A percentile compares a stretch with the other conserved stretches of the same genome.
Conservation (phyloP, 2,888 invertebrate species). For the Standfussiana lucernea region DNA sequence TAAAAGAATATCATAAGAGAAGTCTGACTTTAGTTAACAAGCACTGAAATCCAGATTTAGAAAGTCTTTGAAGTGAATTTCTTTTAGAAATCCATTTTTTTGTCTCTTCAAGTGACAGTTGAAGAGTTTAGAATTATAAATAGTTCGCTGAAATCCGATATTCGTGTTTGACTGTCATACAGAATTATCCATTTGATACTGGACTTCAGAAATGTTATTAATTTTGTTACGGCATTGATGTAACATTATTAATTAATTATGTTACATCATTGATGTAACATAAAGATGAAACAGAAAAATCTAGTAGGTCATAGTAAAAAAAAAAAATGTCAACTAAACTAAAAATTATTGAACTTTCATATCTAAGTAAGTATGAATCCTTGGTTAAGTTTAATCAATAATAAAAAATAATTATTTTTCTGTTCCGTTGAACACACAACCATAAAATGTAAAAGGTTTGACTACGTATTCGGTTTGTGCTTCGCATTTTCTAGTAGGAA, state of each 20-base stretch:
- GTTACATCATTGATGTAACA: conserved; percentile 15
- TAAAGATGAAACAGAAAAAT: not conserved
- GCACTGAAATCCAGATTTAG: conserved; percentile 10
- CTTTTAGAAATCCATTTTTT: conserved; percentile 39
- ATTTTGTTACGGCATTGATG: conserved; percentile 27
- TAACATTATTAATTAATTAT: conserved; percentile 9
- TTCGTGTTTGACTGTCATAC: conserved; percentile 21
- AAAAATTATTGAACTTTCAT: not conserved
- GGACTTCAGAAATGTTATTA: conserved; percentile 11
- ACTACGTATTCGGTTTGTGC: not conserved
- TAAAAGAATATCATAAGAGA: conserved; percentile 22
- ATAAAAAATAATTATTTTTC: no score
- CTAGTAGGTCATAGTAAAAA: not conserved
- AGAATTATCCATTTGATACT: conserved; percentile 8
- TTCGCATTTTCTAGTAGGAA: not conserved
- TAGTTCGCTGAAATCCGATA: conserved; percentile 32
- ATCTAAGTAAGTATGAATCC: no score
- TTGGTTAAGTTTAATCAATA: no score
- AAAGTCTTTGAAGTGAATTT: conserved; percentile 44
- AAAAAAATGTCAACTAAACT: not conserved
- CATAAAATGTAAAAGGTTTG: not conserved
- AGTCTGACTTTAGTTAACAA: conserved; percentile 4
- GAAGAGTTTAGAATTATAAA: conserved; percentile 38
- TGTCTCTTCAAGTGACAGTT: conserved; percentile 19
- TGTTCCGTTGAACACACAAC: no score